Conservation (phyloP, 2,888 invertebrate genomes). For the Anorthoa munda region DNA sequence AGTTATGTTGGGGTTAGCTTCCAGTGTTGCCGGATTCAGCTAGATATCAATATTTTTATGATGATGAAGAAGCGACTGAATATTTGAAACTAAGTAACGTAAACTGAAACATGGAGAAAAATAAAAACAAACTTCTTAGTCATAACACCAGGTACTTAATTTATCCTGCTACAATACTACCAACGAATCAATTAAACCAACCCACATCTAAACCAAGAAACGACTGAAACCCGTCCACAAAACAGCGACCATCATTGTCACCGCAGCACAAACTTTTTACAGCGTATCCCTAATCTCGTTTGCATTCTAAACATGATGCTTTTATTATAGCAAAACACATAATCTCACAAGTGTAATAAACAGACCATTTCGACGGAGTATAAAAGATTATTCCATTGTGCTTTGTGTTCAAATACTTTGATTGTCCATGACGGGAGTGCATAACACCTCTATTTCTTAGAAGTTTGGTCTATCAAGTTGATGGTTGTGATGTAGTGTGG, state of each 20-base stretch:
- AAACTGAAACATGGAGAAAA: neutral
- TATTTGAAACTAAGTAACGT: too few relatives aligned
- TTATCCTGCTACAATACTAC: neutral
- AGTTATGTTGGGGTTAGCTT: too few relatives aligned
- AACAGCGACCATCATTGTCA: conserved; percentile 51
- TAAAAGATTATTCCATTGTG: conserved; percentile 58
- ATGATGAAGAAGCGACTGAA: too few relatives aligned
- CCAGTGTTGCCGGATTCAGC: too few relatives aligned
- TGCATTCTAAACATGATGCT: conserved; percentile 62
- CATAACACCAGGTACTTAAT: neutral
- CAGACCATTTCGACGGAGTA: conserved; percentile 49
- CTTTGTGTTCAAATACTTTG: conserved; percentile 50
- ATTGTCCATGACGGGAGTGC: conserved; percentile 42
- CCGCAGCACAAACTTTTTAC: conserved; percentile 57
- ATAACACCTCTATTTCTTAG: conserved; percentile 38
- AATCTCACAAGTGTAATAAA: conserved; percentile 58
- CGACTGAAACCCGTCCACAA: conserved; percentile 25
- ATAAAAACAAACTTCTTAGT: neutral
- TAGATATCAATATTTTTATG: too few relatives aligned
- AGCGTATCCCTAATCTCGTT: conserved; percentile 60
- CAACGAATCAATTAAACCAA: conserved; percentile 33
- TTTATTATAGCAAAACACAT: conserved; percentile 55
- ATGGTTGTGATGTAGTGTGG: neutral
- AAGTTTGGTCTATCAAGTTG: conserved; percentile 23
- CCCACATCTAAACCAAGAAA: conserved; percentile 16